phyloP scores from a whole-genome alignment of 2,888 invertebrate species.

The Agrochola macilenta region DNA sequence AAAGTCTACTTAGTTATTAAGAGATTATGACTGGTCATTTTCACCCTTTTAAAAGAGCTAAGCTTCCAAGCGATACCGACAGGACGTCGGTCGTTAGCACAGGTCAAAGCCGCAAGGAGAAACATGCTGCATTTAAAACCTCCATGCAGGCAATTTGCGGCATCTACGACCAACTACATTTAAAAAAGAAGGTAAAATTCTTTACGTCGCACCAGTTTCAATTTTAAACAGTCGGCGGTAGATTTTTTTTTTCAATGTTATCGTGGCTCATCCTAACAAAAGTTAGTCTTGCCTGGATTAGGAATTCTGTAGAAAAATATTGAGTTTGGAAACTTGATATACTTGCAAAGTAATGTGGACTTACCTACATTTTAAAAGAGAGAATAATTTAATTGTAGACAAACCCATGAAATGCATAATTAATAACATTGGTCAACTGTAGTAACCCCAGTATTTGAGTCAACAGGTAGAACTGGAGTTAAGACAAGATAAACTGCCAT shows the following conservation, averaged over 20 bases:
- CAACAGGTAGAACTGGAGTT: background rate
- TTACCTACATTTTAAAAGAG: slow-evolving; percentile 3
- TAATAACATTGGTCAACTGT: background rate
- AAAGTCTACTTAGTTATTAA: background rate
- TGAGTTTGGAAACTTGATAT: slow-evolving; percentile 5
- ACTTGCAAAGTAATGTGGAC: background rate
- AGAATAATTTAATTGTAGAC: background rate
- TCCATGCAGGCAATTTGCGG: slow-evolving; percentile 45
- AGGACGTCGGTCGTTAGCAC: slow-evolving; percentile 29
- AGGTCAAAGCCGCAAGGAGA: slow-evolving; percentile 55
- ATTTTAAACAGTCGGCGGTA: background rate
- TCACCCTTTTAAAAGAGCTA: slow-evolving; percentile 3
- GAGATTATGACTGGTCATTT: slow-evolving; percentile 27
- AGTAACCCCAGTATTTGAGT: background rate
- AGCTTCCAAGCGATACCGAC: slow-evolving; percentile 14
- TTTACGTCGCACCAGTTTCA: slow-evolving; percentile 18
- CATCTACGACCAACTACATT: slow-evolving; percentile 36
- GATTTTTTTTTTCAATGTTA: slow-evolving; percentile 12
- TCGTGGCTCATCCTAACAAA: slow-evolving; percentile 20
- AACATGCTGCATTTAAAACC: slow-evolving; percentile 50
- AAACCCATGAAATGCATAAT: background rate
- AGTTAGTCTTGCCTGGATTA: slow-evolving; percentile 1
- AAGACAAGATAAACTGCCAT: background rate
- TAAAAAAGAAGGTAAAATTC: slow-evolving; percentile 16
- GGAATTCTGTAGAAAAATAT: slow-evolving; percentile 12